These are phyloP conservation scores for Drosophila baimaii DNA, from an alignment of 1,140 invertebrate genomes.

Conservation along the genomic window DNA sequence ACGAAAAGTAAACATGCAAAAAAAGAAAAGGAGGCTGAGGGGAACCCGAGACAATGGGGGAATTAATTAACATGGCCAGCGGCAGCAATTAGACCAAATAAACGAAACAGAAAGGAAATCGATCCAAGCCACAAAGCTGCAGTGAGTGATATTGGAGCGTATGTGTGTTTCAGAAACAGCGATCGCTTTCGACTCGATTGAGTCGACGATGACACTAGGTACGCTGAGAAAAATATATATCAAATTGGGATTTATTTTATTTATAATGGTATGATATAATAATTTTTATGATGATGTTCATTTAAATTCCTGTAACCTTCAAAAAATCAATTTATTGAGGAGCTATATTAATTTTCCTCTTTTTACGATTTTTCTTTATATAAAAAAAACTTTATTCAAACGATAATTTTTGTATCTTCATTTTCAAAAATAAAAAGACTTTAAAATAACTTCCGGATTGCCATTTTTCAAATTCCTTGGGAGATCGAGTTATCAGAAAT, in stretches of 20 bases:
- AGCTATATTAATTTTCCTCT: no score
- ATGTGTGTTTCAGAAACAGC: constrained; percentile 11
- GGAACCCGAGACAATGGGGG: constrained; percentile 11
- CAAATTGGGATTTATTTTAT: neutral
- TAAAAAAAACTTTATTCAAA: no score
- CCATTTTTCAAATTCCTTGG: no score
- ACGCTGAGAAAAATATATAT: neutral
- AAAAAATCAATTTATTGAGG: no score
- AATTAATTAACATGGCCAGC: constrained; percentile 63
- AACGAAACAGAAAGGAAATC: constrained; percentile 43
- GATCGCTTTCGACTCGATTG: constrained; percentile 2
- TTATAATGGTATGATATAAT: neutral
- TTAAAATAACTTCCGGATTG: no score
- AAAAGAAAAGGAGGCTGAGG: neutral
- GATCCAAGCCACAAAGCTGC: constrained; percentile 9
- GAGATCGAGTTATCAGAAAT: no score
- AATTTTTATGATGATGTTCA: no score
- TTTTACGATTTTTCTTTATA: no score
- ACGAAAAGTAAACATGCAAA: constrained; percentile 61
- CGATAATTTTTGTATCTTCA: no score
- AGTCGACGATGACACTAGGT: constrained; percentile 13
- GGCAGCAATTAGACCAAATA: constrained; percentile 51
- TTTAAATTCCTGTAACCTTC: no score
- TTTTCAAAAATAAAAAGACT: no score
- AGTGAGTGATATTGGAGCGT: neutral